Base-by-base conservation (phyloP, 2,888 invertebrate genomes). In the Caenorhabditis sp. region DNA sequence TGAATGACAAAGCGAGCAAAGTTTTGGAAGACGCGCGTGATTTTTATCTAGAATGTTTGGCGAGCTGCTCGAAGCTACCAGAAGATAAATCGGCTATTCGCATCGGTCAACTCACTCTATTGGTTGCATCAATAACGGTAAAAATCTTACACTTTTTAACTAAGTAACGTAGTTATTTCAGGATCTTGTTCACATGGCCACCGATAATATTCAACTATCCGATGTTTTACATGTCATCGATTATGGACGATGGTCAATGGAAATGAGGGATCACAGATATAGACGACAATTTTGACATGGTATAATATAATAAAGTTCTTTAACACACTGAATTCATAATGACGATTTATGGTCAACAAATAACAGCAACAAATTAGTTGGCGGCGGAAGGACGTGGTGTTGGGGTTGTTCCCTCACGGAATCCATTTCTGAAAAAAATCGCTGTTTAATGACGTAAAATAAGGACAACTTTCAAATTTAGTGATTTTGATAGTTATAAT, bases 371-470 rank as follows among this genome's bases (percentile, higher is more conserved):
- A 76, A 68, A 58, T 78, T 77, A 72, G 76, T 77, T 76, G 66
- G 80, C 70, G 52, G 79, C 73, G 36, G 76, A 65, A 71, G 74
- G 77, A 63, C 77, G 78, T 63, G 82, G 77, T 76, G 82, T 83
- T 67, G 85, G 83, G 66, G 77, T 80, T 59, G 80, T 82, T 66
- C 87, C 87, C 79, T 87, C 88, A 49, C 88, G 86, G 84, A 87
- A 87, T 59, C 87, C 88, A 76, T 87, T 88, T 70, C 87, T 86
- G 80, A 76, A 86, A 83, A 65, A 12, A 12, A 26, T 25, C 8
- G 10, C 8, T 17, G 14, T 4, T 26, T 56, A 5, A 56, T 2
- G 10, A 56, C 5, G 25, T 26, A 4, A 56, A 53, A 12, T 21
- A 10, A 23, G 21, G 21, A 20, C 2, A 20, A 20, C n/a, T n/a